These are phyloP conservation scores for Drosophila stalkeri DNA, from an alignment of 2,888 invertebrate species.

Conservation along the genomic window DNA sequence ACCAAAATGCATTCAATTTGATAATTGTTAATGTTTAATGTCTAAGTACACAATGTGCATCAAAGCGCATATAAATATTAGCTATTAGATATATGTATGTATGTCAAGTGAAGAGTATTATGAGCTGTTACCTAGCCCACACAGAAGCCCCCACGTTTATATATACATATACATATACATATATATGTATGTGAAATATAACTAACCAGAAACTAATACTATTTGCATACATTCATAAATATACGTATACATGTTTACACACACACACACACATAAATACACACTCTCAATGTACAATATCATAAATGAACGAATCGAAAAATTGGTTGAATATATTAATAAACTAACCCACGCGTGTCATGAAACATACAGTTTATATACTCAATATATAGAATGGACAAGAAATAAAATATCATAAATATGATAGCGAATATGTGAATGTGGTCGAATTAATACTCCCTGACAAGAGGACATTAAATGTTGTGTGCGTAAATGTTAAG, in stretches of 20 bases:
- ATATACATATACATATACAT: slow-evolving; percentile 27
- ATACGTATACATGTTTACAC: slow-evolving; percentile 31
- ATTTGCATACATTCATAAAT: slow-evolving; percentile 38
- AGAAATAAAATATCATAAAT: neutral
- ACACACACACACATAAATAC: slow-evolving; percentile 38
- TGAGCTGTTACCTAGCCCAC: slow-evolving; percentile 64
- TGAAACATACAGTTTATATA: slow-evolving; percentile 33
- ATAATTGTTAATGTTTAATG: slow-evolving; percentile 67
- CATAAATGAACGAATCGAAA: slow-evolving; percentile 19
- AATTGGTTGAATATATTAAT: slow-evolving; percentile 34
- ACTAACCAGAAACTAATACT: slow-evolving; percentile 49
- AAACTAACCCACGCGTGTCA: slow-evolving; percentile 63
- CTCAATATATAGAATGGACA: slow-evolving; percentile 15
- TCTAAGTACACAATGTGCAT: slow-evolving; percentile 33
- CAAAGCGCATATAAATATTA: slow-evolving; percentile 26
- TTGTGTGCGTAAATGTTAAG: slow-evolving; percentile 66
- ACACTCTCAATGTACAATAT: slow-evolving; percentile 34
- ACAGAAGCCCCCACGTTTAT: slow-evolving; percentile 56
- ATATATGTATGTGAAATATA: slow-evolving; percentile 31
- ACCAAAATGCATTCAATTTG: slow-evolving; percentile 78
- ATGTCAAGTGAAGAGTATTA: slow-evolving; percentile 36
- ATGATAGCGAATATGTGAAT: neutral
- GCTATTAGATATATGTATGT: slow-evolving; percentile 28
- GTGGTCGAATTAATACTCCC: slow-evolving; percentile 27
- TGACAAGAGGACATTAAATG: slow-evolving; percentile 56